A percentile compares a stretch with the other conserved stretches of the same genome.
phyloP scores from a whole-genome alignment of 2,888 invertebrate species.

The Nomada lathburiana region DNA sequence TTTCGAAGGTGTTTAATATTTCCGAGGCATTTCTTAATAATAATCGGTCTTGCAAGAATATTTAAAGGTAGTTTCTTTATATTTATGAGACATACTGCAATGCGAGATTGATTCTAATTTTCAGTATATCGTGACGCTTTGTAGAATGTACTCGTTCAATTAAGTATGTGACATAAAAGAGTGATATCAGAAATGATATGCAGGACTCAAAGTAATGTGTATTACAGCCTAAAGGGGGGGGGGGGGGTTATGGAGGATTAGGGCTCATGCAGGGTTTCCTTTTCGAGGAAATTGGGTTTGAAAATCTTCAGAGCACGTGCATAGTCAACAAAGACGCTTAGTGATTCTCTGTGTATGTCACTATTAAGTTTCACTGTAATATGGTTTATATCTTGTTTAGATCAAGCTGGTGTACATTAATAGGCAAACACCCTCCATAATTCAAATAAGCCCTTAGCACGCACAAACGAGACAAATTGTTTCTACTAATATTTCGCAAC shows the following conservation, averaged over 20 bases:
- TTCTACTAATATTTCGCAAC: too few species aligned
- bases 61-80: too few species aligned
- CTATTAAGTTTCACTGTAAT: slow-evolving; percentile 11
- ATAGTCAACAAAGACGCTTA: not conserved
- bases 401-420: slow-evolving; percentile 13
- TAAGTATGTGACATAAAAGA: not conserved
- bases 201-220: not conserved
- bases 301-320: slow-evolving; percentile 6
- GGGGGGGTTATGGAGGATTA: not conserved
- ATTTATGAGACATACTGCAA: not conserved
- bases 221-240: not conserved
- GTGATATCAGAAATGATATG: not conserved
- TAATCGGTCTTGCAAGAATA: too few species aligned
- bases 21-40: too few species aligned
- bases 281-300: slow-evolving; percentile 11
- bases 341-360: not conserved
- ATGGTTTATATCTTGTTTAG: not conserved
- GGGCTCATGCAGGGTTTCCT: not conserved
- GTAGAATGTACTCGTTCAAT: not conserved
- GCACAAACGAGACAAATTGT: too few species aligned
- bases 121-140: not conserved
- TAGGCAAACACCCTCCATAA: not conserved
- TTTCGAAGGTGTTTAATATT: too few species aligned
- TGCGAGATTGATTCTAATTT: not conserved
- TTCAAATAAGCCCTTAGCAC: too few species aligned